Base-by-base conservation (phyloP, 2,888 invertebrate genomes). In the Cantharis nigra region DNA sequence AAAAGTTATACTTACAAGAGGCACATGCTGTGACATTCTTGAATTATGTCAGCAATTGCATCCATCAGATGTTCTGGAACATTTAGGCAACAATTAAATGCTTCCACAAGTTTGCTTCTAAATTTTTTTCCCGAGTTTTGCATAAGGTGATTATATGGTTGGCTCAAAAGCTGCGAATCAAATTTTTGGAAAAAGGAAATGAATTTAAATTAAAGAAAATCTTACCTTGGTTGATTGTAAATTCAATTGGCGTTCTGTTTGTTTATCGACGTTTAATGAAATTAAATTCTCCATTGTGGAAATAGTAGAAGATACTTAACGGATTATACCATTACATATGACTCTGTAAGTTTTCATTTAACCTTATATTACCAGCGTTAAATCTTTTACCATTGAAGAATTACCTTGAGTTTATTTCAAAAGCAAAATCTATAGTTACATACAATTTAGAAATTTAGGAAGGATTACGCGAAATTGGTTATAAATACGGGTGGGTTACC, bases 1-100 rank as follows among this genome's bases (percentile, higher is more conserved):
- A 9, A 69, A 18, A 16, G 16, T 16, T 69, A 2, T 13, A 94
- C 97, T 94, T 90, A 98, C 97, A 99, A 90, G 78, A 99, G 92
- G 89, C 98, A 98, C 77, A 98, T 95, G 90, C 98, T 98, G 88
- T 99, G 98, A 64, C 99, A 92, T 93, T 98, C 96, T 89, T 98
- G 97, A 23, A 97, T 94, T 81, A 98, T 96, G 85, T 97, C 96
- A 63, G 94, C 94, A 76, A 99, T 95, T n/a, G 93, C 91, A 70
- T 90, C 89, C 14, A 98, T 89, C 86, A 96, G 97, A 80, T 96
- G 95, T 75, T 93, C 92, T 9, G 97, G 94, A 85, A 98, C 96
- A 86, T 95, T 93, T 80, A 98, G 90, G 98, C 98, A 99, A 87
- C 94, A 93, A 90, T 99, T 98, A 89, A 98, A 98, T 3, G 98